Conservation (phyloP, 2,888 invertebrate species). For the Phalera bucephala region DNA sequence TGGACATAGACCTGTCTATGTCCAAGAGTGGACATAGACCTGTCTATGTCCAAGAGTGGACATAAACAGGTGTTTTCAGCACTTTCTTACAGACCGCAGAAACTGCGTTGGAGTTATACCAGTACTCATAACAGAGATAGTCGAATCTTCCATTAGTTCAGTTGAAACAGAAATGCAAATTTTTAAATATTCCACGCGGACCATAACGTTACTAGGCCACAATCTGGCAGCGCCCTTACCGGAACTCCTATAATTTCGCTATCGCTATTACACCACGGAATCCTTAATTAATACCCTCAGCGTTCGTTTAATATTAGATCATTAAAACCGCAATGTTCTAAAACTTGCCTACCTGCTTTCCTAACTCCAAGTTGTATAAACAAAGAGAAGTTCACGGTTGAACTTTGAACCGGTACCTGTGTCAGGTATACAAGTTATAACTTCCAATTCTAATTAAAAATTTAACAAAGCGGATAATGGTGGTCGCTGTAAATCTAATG, state of each 20-base stretch:
- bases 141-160: too few relatives aligned
- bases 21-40: too few relatives aligned
- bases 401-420: constrained; percentile 72
- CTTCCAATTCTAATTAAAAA: constrained; percentile 76
- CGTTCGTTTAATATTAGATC: constrained; percentile 82
- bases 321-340: constrained; percentile 81
- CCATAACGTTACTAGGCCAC: background rate
- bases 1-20: too few relatives aligned
- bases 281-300: constrained; percentile 78
- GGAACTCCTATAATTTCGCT: constrained; percentile 55
- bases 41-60: too few relatives aligned
- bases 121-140: too few relatives aligned
- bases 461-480: constrained; percentile 66
- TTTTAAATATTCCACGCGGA: constrained; percentile 3
- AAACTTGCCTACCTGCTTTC: constrained; percentile 80
- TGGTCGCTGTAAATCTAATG: constrained; percentile 47
- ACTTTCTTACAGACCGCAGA: too few relatives aligned
- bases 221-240: constrained; percentile 15
- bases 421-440: constrained; percentile 71
- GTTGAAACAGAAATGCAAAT: constrained; percentile 7
- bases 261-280: constrained; percentile 68
- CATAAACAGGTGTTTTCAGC: too few relatives aligned
- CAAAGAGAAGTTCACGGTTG: constrained; percentile 73
- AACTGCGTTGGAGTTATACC: too few relatives aligned
- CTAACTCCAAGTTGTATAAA: constrained; percentile 73